These are phyloP conservation scores for Actinopyga echinites DNA, from an alignment of 53 echinoderm and acorn worm genomes.

Conservation along the genomic window DNA sequence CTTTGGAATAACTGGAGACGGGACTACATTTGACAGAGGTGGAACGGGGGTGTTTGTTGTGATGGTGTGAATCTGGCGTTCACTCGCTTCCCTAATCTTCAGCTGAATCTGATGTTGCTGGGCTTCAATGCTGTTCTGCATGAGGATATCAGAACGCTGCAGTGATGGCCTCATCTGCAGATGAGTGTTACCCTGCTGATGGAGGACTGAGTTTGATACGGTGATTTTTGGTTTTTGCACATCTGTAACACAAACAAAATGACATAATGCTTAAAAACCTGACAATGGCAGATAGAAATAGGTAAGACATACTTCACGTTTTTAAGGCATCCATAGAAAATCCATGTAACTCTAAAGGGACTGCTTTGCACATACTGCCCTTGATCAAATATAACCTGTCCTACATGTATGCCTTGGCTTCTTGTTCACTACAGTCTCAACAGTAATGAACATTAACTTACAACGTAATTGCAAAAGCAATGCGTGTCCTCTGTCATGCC, in stretches of 20 bases:
- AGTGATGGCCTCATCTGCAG: conserved; percentile 41
- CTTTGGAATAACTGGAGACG: neutral
- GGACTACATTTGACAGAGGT: neutral
- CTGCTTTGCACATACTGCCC: no score
- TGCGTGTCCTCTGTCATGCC: no score
- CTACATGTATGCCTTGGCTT: no score
- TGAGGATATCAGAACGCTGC: conserved; percentile 41
- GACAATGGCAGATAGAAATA: no score
- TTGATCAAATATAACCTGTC: no score
- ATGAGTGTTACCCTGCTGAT: neutral
- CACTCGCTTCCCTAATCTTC: conserved; percentile 54
- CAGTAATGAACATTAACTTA: no score
- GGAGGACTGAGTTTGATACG: neutral
- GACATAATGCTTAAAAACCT: no score
- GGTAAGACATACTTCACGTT: no score
- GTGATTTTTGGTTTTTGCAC: neutral
- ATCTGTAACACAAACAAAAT: neutral
- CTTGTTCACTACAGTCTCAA: no score
- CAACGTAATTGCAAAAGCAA: no score
- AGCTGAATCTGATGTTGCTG: conserved; percentile 90
- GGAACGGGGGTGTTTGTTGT: neutral
- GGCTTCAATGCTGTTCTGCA: conserved; percentile 88
- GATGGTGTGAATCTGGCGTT: conserved; percentile 9
- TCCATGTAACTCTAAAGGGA: no score
- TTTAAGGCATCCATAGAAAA: no score